Conservation (phyloP, 2,113 vertebrate genomes). For the Cinclus mexicanus region DNA sequence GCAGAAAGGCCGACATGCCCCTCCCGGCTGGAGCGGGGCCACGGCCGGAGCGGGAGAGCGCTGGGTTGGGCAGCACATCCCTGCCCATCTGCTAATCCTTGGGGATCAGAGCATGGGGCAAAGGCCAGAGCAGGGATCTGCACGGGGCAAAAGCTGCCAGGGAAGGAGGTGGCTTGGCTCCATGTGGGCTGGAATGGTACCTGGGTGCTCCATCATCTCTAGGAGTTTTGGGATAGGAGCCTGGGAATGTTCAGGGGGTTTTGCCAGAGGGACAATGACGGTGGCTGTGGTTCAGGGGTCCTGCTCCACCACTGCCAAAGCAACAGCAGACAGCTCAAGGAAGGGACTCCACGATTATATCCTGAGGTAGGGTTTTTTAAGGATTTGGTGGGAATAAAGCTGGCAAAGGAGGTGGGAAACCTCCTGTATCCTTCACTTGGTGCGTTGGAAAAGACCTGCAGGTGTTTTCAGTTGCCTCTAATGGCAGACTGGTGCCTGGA, state of each 20-base stretch:
- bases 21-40: background rate
- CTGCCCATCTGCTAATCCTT: background rate
- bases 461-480: background rate
- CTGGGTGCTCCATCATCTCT: fast-evolving
- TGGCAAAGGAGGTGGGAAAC: background rate
- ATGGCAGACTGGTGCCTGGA: background rate
- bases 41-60: background rate
- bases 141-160: background rate
- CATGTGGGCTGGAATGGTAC: fast-evolving
- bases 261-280: background rate
- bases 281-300: fast-evolving
- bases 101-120: fast-evolving
- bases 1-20: background rate
- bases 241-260: background rate
- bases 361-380: background rate
- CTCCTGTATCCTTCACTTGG: background rate
- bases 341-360: background rate
- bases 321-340: background rate
- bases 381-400: background rate
- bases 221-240: background rate
- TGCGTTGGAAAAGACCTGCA: background rate
- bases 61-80: background rate
- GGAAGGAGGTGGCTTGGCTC: background rate
- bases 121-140: background rate
- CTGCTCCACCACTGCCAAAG: fast-evolving